Evolutionary conservation across 2,113 vertebrate genomes (phyloP).

Genomic region (Todiramphus chloris): DNA sequence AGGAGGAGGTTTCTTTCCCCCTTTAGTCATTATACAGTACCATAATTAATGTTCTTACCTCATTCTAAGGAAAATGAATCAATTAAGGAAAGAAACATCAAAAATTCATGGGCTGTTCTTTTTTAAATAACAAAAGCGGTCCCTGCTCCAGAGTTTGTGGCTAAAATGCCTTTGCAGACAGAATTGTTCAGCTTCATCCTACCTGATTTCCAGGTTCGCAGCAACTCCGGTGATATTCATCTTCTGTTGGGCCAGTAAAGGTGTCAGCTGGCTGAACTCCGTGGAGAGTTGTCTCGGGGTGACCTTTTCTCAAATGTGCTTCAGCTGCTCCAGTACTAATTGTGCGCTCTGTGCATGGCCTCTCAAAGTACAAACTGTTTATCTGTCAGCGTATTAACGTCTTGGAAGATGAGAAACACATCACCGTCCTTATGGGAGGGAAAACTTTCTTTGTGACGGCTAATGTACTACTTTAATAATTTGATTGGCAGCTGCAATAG

Average conservation of each 20-base stretch:
- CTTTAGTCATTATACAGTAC: slow-evolving; percentile 7
- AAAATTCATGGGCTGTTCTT: slow-evolving; percentile 4
- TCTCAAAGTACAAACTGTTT: not conserved
- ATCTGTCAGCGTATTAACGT: not conserved
- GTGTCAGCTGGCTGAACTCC: not conserved
- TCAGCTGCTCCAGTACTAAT: not conserved
- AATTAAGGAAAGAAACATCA: slow-evolving; percentile 42
- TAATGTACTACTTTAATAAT: not conserved
- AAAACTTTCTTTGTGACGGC: not conserved
- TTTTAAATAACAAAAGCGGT: slow-evolving; percentile 1
- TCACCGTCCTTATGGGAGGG: not conserved
- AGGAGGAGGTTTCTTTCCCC: slow-evolving; percentile 4
- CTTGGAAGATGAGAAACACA: not conserved
- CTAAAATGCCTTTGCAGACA: not conserved
- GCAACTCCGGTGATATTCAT: not conserved
- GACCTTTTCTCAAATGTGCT: not conserved
- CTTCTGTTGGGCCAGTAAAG: not conserved
- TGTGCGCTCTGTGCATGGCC: accelerated
- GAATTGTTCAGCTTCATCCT: not conserved
- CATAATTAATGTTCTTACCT: slow-evolving; percentile 44
- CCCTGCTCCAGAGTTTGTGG: not conserved
- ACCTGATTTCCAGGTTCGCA: not conserved
- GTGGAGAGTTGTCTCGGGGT: not conserved
- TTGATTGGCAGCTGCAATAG: not conserved
- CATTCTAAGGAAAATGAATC: slow-evolving; percentile 38